Evolutionary conservation across 2,888 invertebrate genomes (phyloP).

Genomic region (Synanthedon vespiformis): DNA sequence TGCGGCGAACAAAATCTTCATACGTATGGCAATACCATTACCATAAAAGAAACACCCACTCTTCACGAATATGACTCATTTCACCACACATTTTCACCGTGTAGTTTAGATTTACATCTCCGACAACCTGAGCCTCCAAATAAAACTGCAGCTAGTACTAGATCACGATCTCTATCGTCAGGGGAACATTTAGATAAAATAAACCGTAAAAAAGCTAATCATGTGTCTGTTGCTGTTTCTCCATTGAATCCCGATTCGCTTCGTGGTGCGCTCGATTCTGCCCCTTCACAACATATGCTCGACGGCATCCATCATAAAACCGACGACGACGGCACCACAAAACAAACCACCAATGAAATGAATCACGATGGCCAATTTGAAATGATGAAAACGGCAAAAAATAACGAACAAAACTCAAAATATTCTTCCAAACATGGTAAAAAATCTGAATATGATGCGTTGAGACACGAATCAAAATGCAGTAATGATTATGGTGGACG

Average conservation of each 20-base stretch:
- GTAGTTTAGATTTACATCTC: conserved; percentile 33
- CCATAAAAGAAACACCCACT: conserved; percentile 63
- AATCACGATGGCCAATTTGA: conserved; percentile 11
- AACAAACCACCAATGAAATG: conserved; percentile 13
- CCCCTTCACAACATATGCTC: conserved; percentile 43
- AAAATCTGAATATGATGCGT: conserved; percentile 16
- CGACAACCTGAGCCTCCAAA: conserved; percentile 43
- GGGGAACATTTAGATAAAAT: conserved; percentile 45
- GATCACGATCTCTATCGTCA: conserved; percentile 44
- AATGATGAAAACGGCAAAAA: conserved; percentile 13
- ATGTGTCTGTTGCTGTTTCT: conserved; percentile 69
- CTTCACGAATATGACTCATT: conserved; percentile 62
- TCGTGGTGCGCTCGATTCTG: conserved; percentile 58
- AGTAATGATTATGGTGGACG: conserved; percentile 74
- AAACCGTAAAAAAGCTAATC: conserved; percentile 70
- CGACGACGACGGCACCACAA: conserved; percentile 18
- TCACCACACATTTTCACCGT: conserved; percentile 32
- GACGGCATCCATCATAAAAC: conserved; percentile 37
- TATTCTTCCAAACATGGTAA: conserved; percentile 19
- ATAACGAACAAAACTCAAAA: conserved; percentile 11
- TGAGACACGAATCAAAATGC: conserved; percentile 46
- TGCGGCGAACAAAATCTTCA: background rate
- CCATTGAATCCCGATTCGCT: conserved; percentile 64
- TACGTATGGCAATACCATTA: conserved; percentile 43
- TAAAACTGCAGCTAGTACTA: conserved; percentile 34